These are phyloP conservation scores for Edolisoma coerulescens DNA, from an alignment of 2,113 vertebrate genomes.

Conservation along the genomic window DNA sequence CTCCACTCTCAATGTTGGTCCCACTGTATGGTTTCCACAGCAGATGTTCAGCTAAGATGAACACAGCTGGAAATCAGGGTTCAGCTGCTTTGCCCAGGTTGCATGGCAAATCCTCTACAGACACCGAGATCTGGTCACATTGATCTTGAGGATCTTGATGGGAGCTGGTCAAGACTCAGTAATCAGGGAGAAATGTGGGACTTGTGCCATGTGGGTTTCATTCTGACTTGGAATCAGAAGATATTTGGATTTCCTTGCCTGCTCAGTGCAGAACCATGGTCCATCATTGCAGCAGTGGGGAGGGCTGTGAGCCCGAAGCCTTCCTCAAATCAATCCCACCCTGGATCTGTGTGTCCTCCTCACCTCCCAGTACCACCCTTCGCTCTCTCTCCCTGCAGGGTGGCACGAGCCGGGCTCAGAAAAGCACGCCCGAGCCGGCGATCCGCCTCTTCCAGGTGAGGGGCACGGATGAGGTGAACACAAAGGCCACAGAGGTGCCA, in stretches of 20 bases:
- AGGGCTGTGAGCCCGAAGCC: neutral
- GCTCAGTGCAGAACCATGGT: neutral
- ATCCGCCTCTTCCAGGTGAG: constrained; percentile 86
- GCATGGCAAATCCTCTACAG: neutral
- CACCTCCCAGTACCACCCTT: neutral
- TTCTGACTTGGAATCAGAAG: neutral
- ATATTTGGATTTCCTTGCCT: neutral
- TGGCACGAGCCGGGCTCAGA: constrained; percentile 75
- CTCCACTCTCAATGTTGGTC: neutral
- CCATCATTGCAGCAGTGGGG: fast-evolving
- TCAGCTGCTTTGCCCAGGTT: neutral
- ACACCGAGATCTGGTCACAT: neutral
- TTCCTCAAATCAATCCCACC: neutral
- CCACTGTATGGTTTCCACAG: fast-evolving
- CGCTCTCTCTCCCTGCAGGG: constrained; percentile 66
- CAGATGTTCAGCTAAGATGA: neutral
- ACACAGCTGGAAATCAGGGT: neutral
- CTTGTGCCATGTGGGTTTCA: neutral
- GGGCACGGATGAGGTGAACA: constrained; percentile 81
- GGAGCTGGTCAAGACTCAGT: neutral
- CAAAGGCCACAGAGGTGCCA: constrained; percentile 82
- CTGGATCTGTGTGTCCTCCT: neutral
- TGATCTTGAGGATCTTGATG: neutral
- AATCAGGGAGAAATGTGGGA: neutral
- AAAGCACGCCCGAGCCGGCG: neutral